Evolutionary conservation across 2,797 vertebrate species (phyloP), one percentile per base, ranked within the genome.

Genomic region (Myotis vivesi): DNA sequence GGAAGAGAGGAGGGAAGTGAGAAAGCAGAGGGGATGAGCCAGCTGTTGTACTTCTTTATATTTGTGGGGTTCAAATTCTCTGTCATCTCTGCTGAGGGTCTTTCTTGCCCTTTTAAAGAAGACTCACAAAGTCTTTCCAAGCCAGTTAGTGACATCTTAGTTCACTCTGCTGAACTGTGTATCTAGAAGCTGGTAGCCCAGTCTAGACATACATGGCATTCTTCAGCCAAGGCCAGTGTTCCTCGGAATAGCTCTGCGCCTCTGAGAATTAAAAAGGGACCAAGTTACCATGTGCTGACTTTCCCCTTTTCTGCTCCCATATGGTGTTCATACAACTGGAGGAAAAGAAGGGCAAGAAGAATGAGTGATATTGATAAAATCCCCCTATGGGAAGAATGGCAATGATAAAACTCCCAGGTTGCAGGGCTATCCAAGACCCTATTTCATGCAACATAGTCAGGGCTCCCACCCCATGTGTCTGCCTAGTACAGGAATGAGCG

Each of bases 191-290:
- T 76, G 23, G 77, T 57, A 85, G 73, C 8, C 44, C 44, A 75
- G 57, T 81, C 64, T 55, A 72, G 66, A 68, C 25, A n/a, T 11
- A n/a, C 2, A 72, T 9, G 66, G 46, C n/a, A 7, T 9, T 2
- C 51, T 71, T 83, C 53, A 53, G 69, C 69, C 38, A 28, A 73
- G 22, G 71, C 51, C 69, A 41, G 20, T 2, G 5, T 53, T 76
- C 49, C 51, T 81, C 69, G 87, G 72, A 84, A 83, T n/a, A 93
- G 57, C 81, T 71, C 23, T 9, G 64, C 68, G 44, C 72, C 69
- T 55, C 88, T 77, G 85, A 81, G 68, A 85, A 71, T 73, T 62
- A 72, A 91, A 69, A 55, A 76, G 93, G 91, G 75, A 83, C 87
- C 30, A 62, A 72, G 51, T 36, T 79, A 28, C n/a, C 25, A 7